Evolutionary conservation across 2,888 invertebrate genomes (phyloP), one percentile per base, ranked within the genome.

Genomic region (Drosophila hamatofila): DNA sequence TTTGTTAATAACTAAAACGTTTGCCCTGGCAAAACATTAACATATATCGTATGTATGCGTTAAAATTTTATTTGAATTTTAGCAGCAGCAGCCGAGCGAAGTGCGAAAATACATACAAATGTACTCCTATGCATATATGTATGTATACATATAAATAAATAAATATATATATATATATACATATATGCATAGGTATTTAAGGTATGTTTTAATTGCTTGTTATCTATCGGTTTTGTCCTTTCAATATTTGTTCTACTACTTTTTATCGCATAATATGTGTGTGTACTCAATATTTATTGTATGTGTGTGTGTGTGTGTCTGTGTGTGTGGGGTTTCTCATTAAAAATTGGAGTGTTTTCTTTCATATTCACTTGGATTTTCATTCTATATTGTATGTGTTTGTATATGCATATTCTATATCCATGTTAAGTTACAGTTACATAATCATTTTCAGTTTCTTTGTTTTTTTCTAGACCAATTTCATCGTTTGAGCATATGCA

Each of bases 341-440:
- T 81, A 61, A 83, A 83, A 84, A 75, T 78, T 79, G 30, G 33
- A 67, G 74, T 76, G 61, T 69, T 49, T 14, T 37, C 59, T 49
- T 14, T 37, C 59, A 48, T 52, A 39, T 39, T 39, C n/a, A 39
- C n/a, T 61, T 42, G 61, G 48, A 6, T 66, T 61, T 74, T 71
- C 68, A 72, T 67, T 72, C 68, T 84, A 81, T 82, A 79, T 30
- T 30, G 30, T 11, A 11, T 30, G 30, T 68, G 37, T 59, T 46
- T 59, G 42, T 70, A 49, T 82, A 55, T 67, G 57, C 48, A 58
- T 83, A 73, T 78, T 64, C 76, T 82, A 80, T 82, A 82, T 79
- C 70, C 70, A 51, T 82, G 58, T 77, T 81, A 78, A 78, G 83
- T 81, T 81, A 83, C 80, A 75, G 67, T 84, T 85, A 80, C 74